Percentiles rank a stretch among this genome's conserved stretches.
These are phyloP conservation scores for Adoxophyes honmai DNA, from an alignment of 1,140 invertebrate species.

Conservation along the genomic window DNA sequence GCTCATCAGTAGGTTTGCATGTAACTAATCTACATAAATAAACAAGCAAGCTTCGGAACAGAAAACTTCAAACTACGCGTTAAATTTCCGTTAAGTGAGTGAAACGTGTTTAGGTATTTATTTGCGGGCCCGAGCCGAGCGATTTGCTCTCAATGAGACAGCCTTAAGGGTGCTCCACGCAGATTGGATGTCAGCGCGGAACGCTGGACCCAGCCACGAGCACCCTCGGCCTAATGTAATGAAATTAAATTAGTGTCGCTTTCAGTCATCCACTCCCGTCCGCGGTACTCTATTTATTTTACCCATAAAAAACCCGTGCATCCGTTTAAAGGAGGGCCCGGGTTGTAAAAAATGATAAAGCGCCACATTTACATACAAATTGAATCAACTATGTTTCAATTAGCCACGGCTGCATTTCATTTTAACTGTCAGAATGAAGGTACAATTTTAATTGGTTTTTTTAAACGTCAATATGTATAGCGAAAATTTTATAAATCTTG, in stretches of 20 bases:
- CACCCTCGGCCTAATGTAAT: conserved; percentile 45
- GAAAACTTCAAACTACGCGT: not conserved
- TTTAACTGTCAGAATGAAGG: conserved; percentile 1
- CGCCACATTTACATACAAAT: conserved; percentile 4
- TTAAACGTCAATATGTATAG: not conserved
- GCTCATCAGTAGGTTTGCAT: too few relatives aligned
- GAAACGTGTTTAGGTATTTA: conserved; percentile 19
- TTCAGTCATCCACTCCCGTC: conserved; percentile 21
- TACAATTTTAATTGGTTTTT: not conserved
- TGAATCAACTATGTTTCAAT: conserved; percentile 16
- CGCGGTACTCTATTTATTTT: not conserved
- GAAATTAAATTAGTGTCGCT: conserved; percentile 51
- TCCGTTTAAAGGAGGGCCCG: not conserved
- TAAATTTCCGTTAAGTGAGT: conserved; percentile 5
- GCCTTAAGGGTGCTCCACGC: conserved; percentile 47
- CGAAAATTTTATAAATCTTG: not conserved
- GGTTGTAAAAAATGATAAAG: conserved; percentile 1
- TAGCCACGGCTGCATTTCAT: conserved; percentile 1
- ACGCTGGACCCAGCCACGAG: conserved; percentile 28
- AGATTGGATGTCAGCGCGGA: conserved; percentile 57
- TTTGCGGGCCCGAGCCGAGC: conserved; percentile 27
- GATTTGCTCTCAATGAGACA: conserved; percentile 58
- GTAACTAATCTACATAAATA: too few relatives aligned
- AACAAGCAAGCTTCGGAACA: too few relatives aligned
- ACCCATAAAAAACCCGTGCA: not conserved